Percentiles rank a stretch among this genome's conserved stretches.
Conservation (phyloP, 2,888 invertebrate species). For the Emesis russula region DNA sequence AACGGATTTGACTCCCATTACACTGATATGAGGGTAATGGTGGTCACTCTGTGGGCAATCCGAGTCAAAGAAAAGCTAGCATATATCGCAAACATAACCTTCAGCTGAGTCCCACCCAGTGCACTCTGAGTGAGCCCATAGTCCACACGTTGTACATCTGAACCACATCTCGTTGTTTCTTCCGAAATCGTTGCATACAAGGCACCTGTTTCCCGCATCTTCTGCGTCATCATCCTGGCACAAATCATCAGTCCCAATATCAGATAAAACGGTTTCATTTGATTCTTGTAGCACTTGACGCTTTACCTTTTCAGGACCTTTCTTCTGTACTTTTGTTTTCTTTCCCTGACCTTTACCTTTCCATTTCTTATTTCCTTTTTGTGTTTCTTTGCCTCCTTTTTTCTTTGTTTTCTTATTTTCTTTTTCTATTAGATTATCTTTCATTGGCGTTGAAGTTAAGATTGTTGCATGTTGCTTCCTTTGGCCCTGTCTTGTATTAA, state of each 20-base stretch:
- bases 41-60: slow-evolving; percentile 85
- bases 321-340: slow-evolving; percentile 77
- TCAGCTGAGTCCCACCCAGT: slow-evolving; percentile 83
- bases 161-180: slow-evolving; percentile 83
- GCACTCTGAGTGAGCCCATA: slow-evolving; percentile 78
- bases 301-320: slow-evolving; percentile 80
- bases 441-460: slow-evolving; percentile 88
- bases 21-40: slow-evolving; percentile 83
- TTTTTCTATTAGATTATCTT: slow-evolving; percentile 86
- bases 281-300: slow-evolving; percentile 80
- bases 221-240: slow-evolving; percentile 82
- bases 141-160: slow-evolving; percentile 73
- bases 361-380: slow-evolving; percentile 71
- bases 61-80: slow-evolving; percentile 83
- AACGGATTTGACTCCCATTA: slow-evolving; percentile 83
- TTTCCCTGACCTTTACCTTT: slow-evolving; percentile 79
- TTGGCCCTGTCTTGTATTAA: slow-evolving; percentile 83
- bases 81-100: slow-evolving; percentile 81
- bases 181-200: slow-evolving; percentile 86
- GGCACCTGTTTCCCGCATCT: slow-evolving; percentile 81
- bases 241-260: slow-evolving; percentile 67
- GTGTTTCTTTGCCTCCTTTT: neutral
- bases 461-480: slow-evolving; percentile 89
- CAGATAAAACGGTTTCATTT: slow-evolving; percentile 80
- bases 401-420: slow-evolving; percentile 83